Evolutionary conservation across 2,113 vertebrate genomes (phyloP).

Genomic region (Lasiurus cinereus): DNA sequence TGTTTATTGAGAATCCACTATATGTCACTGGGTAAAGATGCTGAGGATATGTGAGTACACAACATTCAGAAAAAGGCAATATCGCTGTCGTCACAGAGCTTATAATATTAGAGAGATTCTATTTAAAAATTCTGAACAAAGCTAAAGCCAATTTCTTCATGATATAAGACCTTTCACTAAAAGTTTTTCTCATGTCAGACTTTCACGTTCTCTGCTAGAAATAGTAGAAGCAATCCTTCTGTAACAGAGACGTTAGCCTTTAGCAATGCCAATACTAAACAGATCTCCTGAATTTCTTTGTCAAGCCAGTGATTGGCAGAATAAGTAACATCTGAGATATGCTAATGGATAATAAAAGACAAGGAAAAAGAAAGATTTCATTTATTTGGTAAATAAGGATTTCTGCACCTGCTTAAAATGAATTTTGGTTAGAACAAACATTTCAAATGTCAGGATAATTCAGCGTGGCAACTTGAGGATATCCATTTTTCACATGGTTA

Average conservation of each 20-base stretch:
- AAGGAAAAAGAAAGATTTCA: neutral
- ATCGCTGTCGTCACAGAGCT: neutral
- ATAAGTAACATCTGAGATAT: neutral
- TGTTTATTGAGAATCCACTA: neutral
- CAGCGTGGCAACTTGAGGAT: neutral
- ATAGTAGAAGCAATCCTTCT: neutral
- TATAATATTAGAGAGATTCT: neutral
- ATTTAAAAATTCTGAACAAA: neutral
- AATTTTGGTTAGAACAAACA: neutral
- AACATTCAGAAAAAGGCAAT: neutral
- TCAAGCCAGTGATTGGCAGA: neutral
- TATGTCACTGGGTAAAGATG: neutral
- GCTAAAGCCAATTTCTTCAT: neutral
- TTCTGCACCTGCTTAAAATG: neutral
- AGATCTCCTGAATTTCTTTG: neutral
- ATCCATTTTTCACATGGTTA: constrained; percentile 50
- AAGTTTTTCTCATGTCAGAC: neutral
- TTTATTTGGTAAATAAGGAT: constrained; percentile 2
- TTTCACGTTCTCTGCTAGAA: neutral
- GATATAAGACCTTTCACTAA: neutral
- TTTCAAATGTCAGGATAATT: constrained; percentile 48
- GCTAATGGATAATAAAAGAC: neutral
- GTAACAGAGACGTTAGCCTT: neutral
- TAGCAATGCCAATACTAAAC: neutral
- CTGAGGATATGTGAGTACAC: neutral